These are phyloP conservation scores for Diorhabda elongata DNA, from an alignment of 1,140 invertebrate genomes.

Conservation along the genomic window DNA sequence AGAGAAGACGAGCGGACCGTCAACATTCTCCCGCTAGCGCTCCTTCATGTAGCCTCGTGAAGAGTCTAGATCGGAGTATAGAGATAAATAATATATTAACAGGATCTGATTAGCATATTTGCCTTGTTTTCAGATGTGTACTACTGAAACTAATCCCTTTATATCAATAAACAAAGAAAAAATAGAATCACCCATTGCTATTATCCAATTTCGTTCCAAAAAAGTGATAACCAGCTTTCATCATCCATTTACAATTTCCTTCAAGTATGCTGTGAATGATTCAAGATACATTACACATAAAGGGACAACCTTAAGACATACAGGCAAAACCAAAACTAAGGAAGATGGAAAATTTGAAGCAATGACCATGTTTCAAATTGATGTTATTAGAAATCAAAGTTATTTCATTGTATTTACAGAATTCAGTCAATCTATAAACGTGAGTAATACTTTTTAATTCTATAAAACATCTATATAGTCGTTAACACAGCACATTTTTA, in stretches of 20 bases:
- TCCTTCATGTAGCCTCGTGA: no score
- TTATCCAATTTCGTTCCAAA: constrained; percentile 9
- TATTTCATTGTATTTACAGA: constrained; percentile 24
- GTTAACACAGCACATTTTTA: no score
- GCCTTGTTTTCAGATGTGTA: constrained; percentile 21
- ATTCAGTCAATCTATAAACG: constrained; percentile 15
- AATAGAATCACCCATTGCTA: constrained; percentile 13
- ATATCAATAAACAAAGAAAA: constrained; percentile 17
- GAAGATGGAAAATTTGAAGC: constrained; percentile 14
- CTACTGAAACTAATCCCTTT: constrained; percentile 21
- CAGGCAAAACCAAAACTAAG: not conserved
- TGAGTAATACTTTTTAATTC: not conserved
- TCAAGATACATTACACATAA: constrained; percentile 6
- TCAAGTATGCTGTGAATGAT: constrained; percentile 8
- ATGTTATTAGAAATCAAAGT: constrained; percentile 13
- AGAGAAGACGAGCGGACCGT: no score
- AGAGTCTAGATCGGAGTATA: no score
- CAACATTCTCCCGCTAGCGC: no score
- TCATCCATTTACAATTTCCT: not conserved
- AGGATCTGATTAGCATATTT: no score
- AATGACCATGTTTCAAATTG: constrained; percentile 25
- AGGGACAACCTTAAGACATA: constrained; percentile 6
- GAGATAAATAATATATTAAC: no score
- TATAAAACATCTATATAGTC: no score
- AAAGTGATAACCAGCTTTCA: not conserved